phyloP scores from a whole-genome alignment of 2,113 vertebrate genomes.

The Corythaeola cristata region DNA sequence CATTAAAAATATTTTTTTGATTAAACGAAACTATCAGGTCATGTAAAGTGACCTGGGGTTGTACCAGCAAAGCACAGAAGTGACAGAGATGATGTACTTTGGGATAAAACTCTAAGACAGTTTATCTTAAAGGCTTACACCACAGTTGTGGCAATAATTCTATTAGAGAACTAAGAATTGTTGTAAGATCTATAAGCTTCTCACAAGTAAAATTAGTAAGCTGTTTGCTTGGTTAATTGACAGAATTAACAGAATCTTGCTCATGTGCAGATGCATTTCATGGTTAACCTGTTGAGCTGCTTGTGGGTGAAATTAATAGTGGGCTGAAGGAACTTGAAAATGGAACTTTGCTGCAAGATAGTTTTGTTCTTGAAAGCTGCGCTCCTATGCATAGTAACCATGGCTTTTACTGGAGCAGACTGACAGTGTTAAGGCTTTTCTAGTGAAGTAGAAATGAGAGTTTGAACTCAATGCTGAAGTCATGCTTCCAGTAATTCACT shows the following conservation, averaged over 20 bases:
- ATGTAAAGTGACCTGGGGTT: neutral
- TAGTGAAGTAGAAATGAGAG: neutral
- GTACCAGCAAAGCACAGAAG: neutral
- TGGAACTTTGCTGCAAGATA: neutral
- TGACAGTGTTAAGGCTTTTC: neutral
- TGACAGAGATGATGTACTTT: neutral
- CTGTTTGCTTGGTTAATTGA: neutral
- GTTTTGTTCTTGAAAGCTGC: neutral
- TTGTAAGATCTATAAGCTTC: neutral
- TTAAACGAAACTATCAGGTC: neutral
- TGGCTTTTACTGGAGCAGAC: neutral
- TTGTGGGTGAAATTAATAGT: neutral
- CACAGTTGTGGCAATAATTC: neutral
- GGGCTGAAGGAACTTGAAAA: neutral
- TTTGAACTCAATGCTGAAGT: neutral
- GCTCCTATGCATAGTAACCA: neutral
- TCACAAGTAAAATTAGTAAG: neutral
- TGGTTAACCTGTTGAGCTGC: neutral
- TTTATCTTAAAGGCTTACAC: neutral
- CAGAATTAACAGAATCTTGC: neutral
- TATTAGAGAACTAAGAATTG: neutral
- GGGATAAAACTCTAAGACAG: neutral
- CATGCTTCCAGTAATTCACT: neutral
- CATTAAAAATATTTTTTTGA: fast-evolving
- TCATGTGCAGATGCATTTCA: neutral